A percentile compares a stretch with the other conserved stretches of the same genome.
Evolutionary conservation across 2,797 vertebrate species (phyloP).

Genomic region (Poeciliopsis gracilis): DNA sequence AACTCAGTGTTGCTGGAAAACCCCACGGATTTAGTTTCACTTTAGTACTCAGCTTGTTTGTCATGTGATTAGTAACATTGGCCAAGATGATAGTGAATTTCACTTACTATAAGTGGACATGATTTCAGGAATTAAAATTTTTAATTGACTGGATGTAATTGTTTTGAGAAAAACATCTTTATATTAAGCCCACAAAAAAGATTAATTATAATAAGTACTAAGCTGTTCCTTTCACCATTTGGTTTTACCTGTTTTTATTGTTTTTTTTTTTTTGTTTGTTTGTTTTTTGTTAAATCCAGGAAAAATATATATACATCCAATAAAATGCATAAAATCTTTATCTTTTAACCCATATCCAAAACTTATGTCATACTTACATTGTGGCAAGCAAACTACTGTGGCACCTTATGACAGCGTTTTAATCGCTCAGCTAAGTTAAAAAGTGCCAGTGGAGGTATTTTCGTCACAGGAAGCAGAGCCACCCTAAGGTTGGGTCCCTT

Average conservation of each 20-base stretch:
- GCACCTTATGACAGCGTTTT: neutral
- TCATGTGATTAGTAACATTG: slow-evolving; percentile 35
- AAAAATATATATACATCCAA: neutral
- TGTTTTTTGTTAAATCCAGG: neutral
- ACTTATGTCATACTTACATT: neutral
- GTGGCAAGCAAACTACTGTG: neutral
- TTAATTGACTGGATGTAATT: neutral
- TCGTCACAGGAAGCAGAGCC: slow-evolving; percentile 70
- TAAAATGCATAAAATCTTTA: neutral
- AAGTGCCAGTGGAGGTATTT: slow-evolving; percentile 27
- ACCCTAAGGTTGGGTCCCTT: slow-evolving; percentile 44
- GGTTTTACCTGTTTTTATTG: neutral
- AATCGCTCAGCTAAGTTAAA: neutral
- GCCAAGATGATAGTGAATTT: slow-evolving; percentile 4
- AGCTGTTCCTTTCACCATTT: neutral
- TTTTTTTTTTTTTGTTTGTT: no score
- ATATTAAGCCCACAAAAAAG: neutral
- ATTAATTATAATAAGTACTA: neutral
- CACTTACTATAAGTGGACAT: slow-evolving; percentile 21
- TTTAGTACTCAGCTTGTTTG: slow-evolving; percentile 32
- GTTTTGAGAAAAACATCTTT: neutral
- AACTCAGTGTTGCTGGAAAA: slow-evolving; percentile 38
- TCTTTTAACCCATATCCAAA: neutral
- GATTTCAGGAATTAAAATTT: neutral
- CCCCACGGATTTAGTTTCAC: slow-evolving; percentile 55